phyloP scores from a whole-genome alignment of 2,797 vertebrate species.

The Pseudochirops corinnae region DNA sequence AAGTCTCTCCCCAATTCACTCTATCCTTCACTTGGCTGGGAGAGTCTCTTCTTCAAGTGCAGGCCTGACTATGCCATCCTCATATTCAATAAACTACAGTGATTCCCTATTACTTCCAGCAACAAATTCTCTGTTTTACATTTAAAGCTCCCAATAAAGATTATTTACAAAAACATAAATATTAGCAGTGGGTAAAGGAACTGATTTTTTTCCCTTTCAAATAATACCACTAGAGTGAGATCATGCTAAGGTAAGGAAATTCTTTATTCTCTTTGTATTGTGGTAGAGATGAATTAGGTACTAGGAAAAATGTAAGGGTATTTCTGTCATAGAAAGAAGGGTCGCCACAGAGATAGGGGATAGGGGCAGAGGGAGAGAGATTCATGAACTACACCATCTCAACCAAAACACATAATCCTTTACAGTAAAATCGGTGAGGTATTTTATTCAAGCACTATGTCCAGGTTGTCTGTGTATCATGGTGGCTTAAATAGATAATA shows the following conservation, averaged over 20 bases:
- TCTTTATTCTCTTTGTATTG: neutral
- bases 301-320: neutral
- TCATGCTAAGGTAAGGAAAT: neutral
- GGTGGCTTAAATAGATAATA: neutral
- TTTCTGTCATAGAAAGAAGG: neutral
- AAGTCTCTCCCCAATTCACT: neutral
- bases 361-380: neutral
- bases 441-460: neutral
- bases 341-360: neutral
- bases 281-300: neutral
- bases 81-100: neutral
- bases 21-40: neutral
- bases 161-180: constrained; percentile 36
- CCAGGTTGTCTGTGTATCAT: neutral
- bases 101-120: neutral
- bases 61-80: neutral
- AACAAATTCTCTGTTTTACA: neutral
- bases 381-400: neutral
- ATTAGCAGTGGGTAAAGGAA: neutral
- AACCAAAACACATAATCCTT: neutral
- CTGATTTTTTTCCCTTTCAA: neutral
- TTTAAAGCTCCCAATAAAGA: constrained; percentile 48
- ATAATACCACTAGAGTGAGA: constrained; percentile 2
- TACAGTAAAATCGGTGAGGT: neutral
- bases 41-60: neutral